Base-by-base conservation (phyloP, 2,888 invertebrate genomes). In the Sminthurinus aureus region DNA sequence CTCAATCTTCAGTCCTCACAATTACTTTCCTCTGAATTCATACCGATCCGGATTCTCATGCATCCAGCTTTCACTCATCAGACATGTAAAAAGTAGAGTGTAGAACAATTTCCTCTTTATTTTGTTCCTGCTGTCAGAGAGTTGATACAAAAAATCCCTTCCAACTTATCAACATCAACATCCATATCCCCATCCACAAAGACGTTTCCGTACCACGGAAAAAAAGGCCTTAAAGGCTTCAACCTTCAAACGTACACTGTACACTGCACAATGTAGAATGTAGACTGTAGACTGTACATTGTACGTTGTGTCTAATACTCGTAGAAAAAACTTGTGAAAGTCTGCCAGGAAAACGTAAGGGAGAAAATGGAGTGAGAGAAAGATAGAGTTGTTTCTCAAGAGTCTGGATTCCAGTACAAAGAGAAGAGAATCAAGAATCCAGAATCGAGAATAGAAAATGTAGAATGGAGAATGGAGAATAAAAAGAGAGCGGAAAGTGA, bases 311-410 rank as follows among this genome's bases (percentile, higher is more conserved):
- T 2, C 2, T 64, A 13, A 4, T 4, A 13, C 13, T 4, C 3
- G 15, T 2, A 64, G 15, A 3, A n/a, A 18, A 67, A n/a, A 20
- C n/a, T 67, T 20, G 11, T 3, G 26, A 24, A 22, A 69, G 67
- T 11, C 67, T 18, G 71, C 15, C 8, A 24, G 24, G 22, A 24
- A 71, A 24, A 13, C n/a, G n/a, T n/a, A 22, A 22, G 26, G 24
- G 15, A 26, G 71, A 71, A 71, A 71, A 71, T 71, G 24, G 24
- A 71, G 71, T 71, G 26, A 71, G 71, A 71, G n/a, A 22, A n/a
- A 22, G 69, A 69, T n/a, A 22, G 22, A 22, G 22, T 58, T 58
- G 58, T 58, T 58, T 58, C 58, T 58, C 58, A 13, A 58, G 58
- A 15, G 13, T 58, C 18, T 9, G 18, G 58, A 38, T 38, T 38